Evolutionary conservation across 2,113 vertebrate genomes (phyloP), one percentile per base, ranked within the genome.

Genomic region (Sprattus sprattus): DNA sequence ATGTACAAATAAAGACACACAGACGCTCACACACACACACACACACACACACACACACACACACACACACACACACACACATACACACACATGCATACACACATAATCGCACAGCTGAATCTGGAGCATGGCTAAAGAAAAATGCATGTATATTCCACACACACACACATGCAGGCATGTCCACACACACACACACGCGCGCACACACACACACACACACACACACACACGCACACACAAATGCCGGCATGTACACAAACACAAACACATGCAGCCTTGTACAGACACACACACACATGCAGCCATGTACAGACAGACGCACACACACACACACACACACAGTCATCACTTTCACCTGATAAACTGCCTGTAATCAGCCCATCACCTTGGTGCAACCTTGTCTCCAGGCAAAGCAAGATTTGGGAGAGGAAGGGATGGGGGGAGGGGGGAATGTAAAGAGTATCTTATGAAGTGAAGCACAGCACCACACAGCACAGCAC

Each of bases 201-300:
- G 20, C 18, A 60, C 50, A 52, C 9, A 52, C 2, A 3, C 50
- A 54, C 1, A 15, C 50, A 16, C 50, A 2, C 6, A 54, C 50
- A 54, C 50, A 54, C 16, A 54, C 50, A 54, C 50, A 15, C 10
- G 8, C 15, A 52, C 50, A 52, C 10, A 11, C 50, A 52, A n/a
- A n/a, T 15, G 4, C 54, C 1, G 18, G 4, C 54, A 22, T 20
- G 4, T 20, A 60, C 50, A 52, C 84, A 52, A 3, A 52, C 46
- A 11, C 46, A 28, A 75, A 46, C 64, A 52, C 75, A 52, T 0
- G 1, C 50, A 13, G 8, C 2, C 13, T 10, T 4, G 13, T 11
- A 2, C 50, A 52, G 11, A 57, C 50, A 47, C 87, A 84, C 82
- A 54, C 85, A 83, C 84, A 54, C 49, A 64, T 84, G 85, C 82